Conservation (phyloP, 2,888 invertebrate genomes). For the Brenthis daphne region DNA sequence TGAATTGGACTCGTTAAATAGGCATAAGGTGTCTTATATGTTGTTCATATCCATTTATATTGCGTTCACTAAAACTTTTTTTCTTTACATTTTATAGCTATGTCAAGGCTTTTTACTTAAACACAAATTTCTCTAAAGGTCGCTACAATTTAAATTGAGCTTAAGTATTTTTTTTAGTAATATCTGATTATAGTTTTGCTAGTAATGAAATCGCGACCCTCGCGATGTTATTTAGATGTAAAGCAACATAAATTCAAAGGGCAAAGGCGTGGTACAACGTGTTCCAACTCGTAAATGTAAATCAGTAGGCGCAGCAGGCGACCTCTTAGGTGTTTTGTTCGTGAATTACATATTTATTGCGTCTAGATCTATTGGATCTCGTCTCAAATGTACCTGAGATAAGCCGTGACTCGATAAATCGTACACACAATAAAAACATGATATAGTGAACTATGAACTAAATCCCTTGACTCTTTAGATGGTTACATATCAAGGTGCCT, state of each 20-base stretch:
- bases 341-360: conserved; percentile 70
- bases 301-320: conserved; percentile 76
- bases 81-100: background rate
- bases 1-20: conserved; percentile 10
- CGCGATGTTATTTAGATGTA: conserved; percentile 65
- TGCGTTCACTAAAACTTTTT: background rate
- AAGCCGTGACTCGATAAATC: conserved; percentile 38
- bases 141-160: background rate
- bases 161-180: conserved; percentile 7
- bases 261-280: conserved; percentile 71
- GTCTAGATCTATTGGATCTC: conserved; percentile 50
- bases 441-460: conserved; percentile 27
- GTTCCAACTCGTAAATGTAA: conserved; percentile 65
- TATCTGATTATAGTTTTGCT: conserved; percentile 28
- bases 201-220: conserved; percentile 40
- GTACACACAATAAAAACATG: conserved; percentile 31
- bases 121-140: background rate
- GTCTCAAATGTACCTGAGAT: conserved; percentile 32
- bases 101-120: background rate
- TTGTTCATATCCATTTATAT: conserved; percentile 19
- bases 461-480: background rate
- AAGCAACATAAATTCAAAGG: conserved; percentile 70
- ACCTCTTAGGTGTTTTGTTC: conserved; percentile 75
- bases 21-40: background rate
- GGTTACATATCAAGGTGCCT: no score